Evolutionary conservation across 2,888 invertebrate species (phyloP), one percentile per base, ranked within the genome.

Genomic region (Dromius quadrimaculatus): DNA sequence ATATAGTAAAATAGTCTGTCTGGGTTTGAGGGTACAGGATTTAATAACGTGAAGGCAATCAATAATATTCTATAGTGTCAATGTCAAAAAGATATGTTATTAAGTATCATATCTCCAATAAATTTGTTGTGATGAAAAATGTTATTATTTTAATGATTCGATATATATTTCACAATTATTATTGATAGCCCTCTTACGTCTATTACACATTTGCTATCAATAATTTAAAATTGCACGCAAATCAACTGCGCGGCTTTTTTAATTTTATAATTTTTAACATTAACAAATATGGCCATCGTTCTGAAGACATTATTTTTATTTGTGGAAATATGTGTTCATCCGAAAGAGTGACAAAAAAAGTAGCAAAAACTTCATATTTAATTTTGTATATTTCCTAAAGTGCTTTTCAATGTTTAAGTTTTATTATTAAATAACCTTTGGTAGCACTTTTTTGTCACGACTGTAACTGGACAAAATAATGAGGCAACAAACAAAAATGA

Each of bases 1-100:
- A 59, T 68, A 59, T 68, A 68, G 68, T 57, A 68, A 68, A 68
- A 68, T 68, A 68, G 68, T 68, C 59, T 68, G 68, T 68, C 38
- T 59, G 38, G 68, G 43, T 41, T 62, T 62, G 19, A 34, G 41
- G 41, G 62, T 62, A 62, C 41, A 38, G 62, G 62, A 62, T 41
- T 13, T 62, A n/a, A 15, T 43, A 38, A 38, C 28, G 15, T 22
- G 61, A 62, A 62, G 62, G 62, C 62, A 62, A 62, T 62, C 62
- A 62, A 62, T 62, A 62, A 59, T 59, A 43, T 38, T 28, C 17
- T 23, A 54, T 43, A 50, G 20, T 23, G 23, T 36, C 11, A 54
- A 50, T 34, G 32, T 54, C 54, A 38, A 54, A 61, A 54, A 65
- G 65, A 65, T 65, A 65, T 65, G 65, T 65, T 47, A 45, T 20